These are phyloP conservation scores for Acleris holmiana DNA, from an alignment of 2,888 invertebrate genomes.

Conservation along the genomic window DNA sequence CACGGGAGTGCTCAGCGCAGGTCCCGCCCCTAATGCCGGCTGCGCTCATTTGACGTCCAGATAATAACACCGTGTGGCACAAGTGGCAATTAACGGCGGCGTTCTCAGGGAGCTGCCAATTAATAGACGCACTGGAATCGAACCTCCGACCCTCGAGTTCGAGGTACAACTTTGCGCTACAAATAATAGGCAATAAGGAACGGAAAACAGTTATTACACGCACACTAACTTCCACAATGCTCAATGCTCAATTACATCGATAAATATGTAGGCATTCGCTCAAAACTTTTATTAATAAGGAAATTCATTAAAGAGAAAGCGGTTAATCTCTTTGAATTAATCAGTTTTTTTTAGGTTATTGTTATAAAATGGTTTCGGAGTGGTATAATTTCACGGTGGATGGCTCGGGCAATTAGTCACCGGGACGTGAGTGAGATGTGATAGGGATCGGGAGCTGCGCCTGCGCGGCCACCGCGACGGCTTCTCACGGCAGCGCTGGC, in stretches of 20 bases:
- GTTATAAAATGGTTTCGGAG: conserved; percentile 66
- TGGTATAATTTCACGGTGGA: conserved; percentile 73
- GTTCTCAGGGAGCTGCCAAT: conserved; percentile 67
- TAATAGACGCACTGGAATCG: conserved; percentile 62
- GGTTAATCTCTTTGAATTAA: conserved; percentile 49
- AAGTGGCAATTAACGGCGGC: conserved; percentile 60
- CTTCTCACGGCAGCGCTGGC: conserved; percentile 28
- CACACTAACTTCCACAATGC: conserved; percentile 44
- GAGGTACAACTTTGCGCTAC: conserved; percentile 41
- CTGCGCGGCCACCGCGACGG: conserved; percentile 28
- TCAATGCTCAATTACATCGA: conserved; percentile 32
- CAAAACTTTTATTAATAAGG: conserved; percentile 38
- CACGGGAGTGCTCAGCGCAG: conserved; percentile 49
- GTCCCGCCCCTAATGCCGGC: conserved; percentile 55
- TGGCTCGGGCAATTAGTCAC: conserved; percentile 72
- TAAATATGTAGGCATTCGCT: conserved; percentile 30
- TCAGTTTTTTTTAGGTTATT: conserved; percentile 54
- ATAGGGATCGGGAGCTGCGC: conserved; percentile 52
- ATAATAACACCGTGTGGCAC: conserved; percentile 62
- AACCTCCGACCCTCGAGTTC: conserved; percentile 42
- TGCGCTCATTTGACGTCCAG: conserved; percentile 61
- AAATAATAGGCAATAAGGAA: conserved; percentile 49
- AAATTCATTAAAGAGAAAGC: conserved; percentile 38
- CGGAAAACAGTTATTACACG: conserved; percentile 53
- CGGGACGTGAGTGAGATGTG: conserved; percentile 68